Evolutionary conservation across 2,113 vertebrate species (phyloP), one percentile per base, ranked within the genome.

Genomic region (Calyptommatus sinebrachiatus): DNA sequence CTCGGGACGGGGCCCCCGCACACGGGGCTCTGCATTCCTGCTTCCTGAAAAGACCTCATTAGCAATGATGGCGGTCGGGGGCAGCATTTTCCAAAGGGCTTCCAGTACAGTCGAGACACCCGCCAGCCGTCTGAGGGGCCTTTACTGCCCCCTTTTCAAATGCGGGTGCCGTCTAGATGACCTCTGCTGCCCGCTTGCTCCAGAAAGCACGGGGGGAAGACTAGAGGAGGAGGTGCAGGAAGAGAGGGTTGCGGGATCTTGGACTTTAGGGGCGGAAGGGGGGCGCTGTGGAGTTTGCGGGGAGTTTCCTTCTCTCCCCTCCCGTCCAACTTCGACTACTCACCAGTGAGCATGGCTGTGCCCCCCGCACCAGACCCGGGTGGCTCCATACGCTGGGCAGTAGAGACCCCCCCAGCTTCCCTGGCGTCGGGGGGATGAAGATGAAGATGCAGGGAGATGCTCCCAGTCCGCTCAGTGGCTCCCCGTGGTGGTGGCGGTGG

Each of bases 371-470:
- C 89, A 84, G 91, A 88, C 86, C 90, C 86, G 85, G 89, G 89
- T 79, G 90, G 87, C 90, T 93, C 92, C 92, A 93, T 92, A 86
- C 70, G 86, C 61, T 87, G 48, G 71, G 71, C 21, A 16, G 77
- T 28, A 11, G n/a, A 7, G 75, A 11, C 28, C 9, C 61, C 22
- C 78, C 78, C 78, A 80, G 78, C 78, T 66, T 29, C 35, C 61
- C 78, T 62, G 62, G 57, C 26, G 21, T 7, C 53, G 45, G 14
- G 16, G 45, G 14, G 16, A 14, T 50, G 50, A 14, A 18, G 53
- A 18, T 57, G 53, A 57, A 57, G 50, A 53, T 14, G 10, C 10
- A 14, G 18, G 45, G 29, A 18, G 16, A 8, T 9, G 26, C 35
- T 68, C 50, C 14, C 81, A 18, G 70, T 20, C 74, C 29, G 18